These are phyloP conservation scores for Microcebus murinus DNA, from an alignment of 2,113 vertebrate species.

Conservation along the genomic window DNA sequence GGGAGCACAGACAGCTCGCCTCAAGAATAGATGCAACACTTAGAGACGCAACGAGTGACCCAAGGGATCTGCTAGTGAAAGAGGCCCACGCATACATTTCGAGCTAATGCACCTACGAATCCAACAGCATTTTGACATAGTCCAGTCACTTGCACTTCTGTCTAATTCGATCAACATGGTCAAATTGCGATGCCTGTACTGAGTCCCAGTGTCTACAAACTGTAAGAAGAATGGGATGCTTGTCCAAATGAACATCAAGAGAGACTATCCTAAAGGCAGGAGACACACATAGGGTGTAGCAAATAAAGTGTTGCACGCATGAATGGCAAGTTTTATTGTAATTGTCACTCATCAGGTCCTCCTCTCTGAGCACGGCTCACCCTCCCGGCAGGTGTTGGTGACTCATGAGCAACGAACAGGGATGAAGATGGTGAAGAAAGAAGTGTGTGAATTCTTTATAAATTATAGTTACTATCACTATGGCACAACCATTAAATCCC, in stretches of 20 bases:
- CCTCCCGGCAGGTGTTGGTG: neutral
- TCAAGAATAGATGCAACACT: conserved; percentile 34
- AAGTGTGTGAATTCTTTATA: neutral
- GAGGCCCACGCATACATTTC: neutral
- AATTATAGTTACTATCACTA: neutral
- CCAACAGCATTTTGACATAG: conserved; percentile 24
- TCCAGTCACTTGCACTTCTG: neutral
- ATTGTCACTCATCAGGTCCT: neutral
- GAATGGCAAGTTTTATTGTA: neutral
- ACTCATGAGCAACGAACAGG: neutral
- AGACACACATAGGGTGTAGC: too few species aligned
- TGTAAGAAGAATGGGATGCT: neutral
- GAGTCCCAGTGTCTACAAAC: conserved; percentile 2
- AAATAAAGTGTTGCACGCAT: neutral
- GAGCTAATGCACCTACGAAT: neutral
- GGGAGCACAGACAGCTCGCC: neutral
- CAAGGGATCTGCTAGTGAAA: conserved; percentile 55
- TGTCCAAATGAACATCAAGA: neutral
- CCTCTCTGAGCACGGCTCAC: neutral
- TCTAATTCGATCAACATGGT: conserved; percentile 43
- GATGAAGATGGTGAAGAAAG: neutral
- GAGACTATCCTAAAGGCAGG: neutral
- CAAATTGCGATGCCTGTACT: neutral
- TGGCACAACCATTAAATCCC: neutral
- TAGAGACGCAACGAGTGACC: neutral